Base-by-base conservation (phyloP, 2,888 invertebrate species). In the Himalopsyche tibetana region DNA sequence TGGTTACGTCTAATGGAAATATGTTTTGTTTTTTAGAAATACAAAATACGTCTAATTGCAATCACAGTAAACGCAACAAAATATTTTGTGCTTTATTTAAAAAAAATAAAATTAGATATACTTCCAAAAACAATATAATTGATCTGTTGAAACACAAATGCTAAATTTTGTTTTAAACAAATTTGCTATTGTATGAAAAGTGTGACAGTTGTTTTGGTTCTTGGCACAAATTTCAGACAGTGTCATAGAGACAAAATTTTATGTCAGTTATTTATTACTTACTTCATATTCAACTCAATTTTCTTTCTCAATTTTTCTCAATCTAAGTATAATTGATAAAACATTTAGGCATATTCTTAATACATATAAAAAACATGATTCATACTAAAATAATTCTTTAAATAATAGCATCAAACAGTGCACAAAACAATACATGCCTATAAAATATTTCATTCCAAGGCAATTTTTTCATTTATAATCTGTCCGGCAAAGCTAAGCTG, bases 61-160 rank as follows among this genome's bases (percentile, higher is more conserved):
- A 74, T 74, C 74, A 74, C 74, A 74, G 74, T 74, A 74, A 74
- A 74, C 74, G 74, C 74, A 74, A 74, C 38, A 38, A 74, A 74
- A 74, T 36, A 74, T 15, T 36, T 74, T 74, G 74, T 74, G 74
- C 74, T 36, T 74, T 74, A 74, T 74, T 28, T 45, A 0, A 12
- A 74, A 28, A 36, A 28, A 63, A 74, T 38, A 38, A 28, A 28
- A 51, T 74, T 38, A 74, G 74, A 74, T 28, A 38, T 38, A 36
- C 74, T 74, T 38, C 74, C 12, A 74, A 74, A 69, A 74, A 74
- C 4, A 15, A 74, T 28, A 28, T 28, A 28, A 28, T 12, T 6
- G 36, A 36, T 74, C 38, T 38, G 28, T 36, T 63, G 28, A 19
- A 74, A 74, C 15, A 74, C 15, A 15, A 74, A 36, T 74, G 36